Conservation (phyloP, 92 coral and sea anemone species). For the Phenganax subtilis region DNA sequence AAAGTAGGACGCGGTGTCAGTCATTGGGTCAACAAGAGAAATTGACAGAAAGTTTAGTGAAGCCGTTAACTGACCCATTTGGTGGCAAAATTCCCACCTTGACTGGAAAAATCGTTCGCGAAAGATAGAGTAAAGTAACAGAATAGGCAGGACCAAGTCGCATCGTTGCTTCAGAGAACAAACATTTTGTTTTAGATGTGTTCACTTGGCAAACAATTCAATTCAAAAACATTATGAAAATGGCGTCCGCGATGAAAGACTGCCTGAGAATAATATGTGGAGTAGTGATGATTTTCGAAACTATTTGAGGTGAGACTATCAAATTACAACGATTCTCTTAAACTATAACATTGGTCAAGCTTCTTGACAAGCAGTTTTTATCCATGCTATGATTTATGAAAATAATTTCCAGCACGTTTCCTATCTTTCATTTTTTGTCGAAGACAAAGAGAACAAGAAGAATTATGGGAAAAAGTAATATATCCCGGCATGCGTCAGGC, state of each 20-base stretch:
- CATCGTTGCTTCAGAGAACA: not conserved
- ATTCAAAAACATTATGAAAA: constrained; percentile 87
- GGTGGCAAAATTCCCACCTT: too few species aligned
- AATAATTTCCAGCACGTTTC: not conserved
- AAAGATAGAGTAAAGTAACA: too few species aligned
- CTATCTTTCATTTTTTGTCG: not conserved
- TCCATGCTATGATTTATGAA: not conserved
- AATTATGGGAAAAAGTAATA: constrained; percentile 75
- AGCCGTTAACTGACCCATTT: not conserved
- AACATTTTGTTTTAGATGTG: constrained; percentile 60
- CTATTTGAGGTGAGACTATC: constrained; percentile 63
- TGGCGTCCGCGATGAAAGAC: constrained; percentile 79
- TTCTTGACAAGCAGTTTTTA: not conserved
- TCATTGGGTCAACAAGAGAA: too few species aligned
- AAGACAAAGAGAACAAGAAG: constrained; percentile 74
- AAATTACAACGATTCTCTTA: too few species aligned
- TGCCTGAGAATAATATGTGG: constrained; percentile 98
- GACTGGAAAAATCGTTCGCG: too few species aligned
- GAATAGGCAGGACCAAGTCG: too few species aligned
- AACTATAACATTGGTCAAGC: too few species aligned
- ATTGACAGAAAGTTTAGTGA: too few species aligned
- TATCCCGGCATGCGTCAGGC: constrained; percentile 98
- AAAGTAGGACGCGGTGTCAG: too few species aligned
- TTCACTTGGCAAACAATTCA: constrained; percentile 91
- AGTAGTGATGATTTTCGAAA: constrained; percentile 76